phyloP scores from a whole-genome alignment of 2,888 invertebrate species.

The Lasioglossum malachurum region DNA sequence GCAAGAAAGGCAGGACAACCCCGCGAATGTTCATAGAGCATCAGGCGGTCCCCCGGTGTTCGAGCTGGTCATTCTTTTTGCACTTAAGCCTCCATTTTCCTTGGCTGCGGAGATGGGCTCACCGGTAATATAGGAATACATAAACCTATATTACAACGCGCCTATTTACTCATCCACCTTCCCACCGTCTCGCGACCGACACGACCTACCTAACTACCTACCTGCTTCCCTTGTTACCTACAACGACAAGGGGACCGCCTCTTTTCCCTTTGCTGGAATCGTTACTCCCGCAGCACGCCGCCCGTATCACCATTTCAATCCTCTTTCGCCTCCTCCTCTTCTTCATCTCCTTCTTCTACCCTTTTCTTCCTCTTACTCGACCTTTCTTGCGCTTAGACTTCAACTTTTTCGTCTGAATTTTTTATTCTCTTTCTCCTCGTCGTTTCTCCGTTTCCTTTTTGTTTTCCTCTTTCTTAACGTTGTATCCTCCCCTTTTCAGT shows the following conservation, averaged over 20 bases:
- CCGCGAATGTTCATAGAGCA: background rate
- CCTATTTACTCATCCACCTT: conserved; percentile 49
- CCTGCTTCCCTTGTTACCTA: conserved; percentile 43
- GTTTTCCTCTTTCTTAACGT: background rate
- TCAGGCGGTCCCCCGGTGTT: background rate
- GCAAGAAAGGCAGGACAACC: background rate
- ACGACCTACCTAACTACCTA: conserved; percentile 41
- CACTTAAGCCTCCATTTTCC: conserved; percentile 7
- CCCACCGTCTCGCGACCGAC: conserved; percentile 24
- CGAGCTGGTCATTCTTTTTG: conserved; percentile 5
- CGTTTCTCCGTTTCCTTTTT: background rate
- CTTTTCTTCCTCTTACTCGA: background rate
- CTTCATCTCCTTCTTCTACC: conserved; percentile 22
- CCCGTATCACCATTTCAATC: conserved; percentile 55
- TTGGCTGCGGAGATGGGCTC: conserved; percentile 14
- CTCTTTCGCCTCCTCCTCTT: conserved; percentile 18
- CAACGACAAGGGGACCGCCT: conserved; percentile 34
- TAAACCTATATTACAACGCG: conserved; percentile 52
- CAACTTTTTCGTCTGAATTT: conserved; percentile 28
- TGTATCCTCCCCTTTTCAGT: conserved; percentile 8
- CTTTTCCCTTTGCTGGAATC: conserved; percentile 61
- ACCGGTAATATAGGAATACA: conserved; percentile 40
- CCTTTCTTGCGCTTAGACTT: background rate
- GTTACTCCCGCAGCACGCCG: conserved; percentile 57
- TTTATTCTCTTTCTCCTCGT: conserved; percentile 2